phyloP scores from a whole-genome alignment of 2,113 vertebrate genomes.

The Taxidea taxus region DNA sequence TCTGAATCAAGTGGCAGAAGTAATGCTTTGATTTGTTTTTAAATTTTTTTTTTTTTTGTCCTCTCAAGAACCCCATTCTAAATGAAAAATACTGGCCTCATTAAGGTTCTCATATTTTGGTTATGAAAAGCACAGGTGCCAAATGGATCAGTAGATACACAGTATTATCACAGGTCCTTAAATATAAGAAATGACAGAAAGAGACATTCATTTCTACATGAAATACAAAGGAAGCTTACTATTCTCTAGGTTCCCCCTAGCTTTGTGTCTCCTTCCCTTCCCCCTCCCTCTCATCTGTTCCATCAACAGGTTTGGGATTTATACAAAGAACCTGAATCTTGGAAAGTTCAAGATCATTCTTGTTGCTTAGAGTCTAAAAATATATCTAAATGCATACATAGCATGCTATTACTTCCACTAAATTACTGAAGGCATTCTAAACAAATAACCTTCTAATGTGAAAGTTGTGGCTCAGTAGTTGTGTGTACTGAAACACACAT shows the following conservation, averaged over 20 bases:
- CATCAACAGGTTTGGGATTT: neutral
- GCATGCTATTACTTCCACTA: constrained; percentile 81
- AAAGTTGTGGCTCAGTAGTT: constrained; percentile 64
- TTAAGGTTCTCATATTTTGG: neutral
- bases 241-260: neutral
- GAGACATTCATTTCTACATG: neutral
- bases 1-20: neutral
- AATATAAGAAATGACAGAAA: neutral
- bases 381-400: constrained; percentile 74
- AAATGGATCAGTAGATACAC: neutral
- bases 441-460: constrained; percentile 76
- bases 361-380: constrained; percentile 78
- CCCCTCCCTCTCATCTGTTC: neutral
- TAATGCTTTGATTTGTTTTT: neutral
- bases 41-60: neutral
- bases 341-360: constrained; percentile 74
- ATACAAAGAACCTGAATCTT: constrained; percentile 29
- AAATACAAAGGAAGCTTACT: neutral
- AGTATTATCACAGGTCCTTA: neutral
- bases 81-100: neutral
- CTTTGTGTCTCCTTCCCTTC: neutral
- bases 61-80: neutral
- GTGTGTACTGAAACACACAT: constrained; percentile 46
- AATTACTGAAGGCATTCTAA: constrained; percentile 77
- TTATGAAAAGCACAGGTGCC: neutral